Evolutionary conservation across 1,140 invertebrate species (phyloP).

Genomic region (Anastatus disparis): DNA sequence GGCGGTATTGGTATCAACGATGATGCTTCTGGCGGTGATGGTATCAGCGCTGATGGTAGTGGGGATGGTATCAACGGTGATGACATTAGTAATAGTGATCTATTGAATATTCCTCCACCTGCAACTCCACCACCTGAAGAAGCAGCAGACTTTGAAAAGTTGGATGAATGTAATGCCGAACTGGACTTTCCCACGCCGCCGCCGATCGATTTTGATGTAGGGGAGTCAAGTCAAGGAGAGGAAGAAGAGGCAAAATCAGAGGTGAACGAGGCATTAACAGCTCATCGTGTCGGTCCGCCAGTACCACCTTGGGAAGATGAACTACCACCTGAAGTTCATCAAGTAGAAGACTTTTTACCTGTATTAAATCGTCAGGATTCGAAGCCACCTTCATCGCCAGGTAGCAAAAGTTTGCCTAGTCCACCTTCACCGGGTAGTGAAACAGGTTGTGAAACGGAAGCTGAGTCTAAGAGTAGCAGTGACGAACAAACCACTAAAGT

Average conservation of each 20-base stretch:
- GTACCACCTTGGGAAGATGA: conserved; percentile 23
- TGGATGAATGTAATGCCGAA: neutral
- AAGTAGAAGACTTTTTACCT: neutral
- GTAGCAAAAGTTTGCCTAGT: conserved; percentile 35
- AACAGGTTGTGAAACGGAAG: conserved; percentile 22
- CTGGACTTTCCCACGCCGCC: conserved; percentile 29
- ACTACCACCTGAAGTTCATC: neutral
- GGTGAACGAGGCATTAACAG: too few relatives aligned
- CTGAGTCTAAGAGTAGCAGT: conserved; percentile 26
- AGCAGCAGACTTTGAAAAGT: neutral
- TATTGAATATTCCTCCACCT: conserved; percentile 28
- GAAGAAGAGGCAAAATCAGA: too few relatives aligned
- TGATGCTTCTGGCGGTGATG: too few relatives aligned
- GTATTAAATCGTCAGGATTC: neutral
- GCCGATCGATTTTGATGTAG: conserved; percentile 36
- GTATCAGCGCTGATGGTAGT: too few relatives aligned
- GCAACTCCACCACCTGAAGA: conserved; percentile 10
- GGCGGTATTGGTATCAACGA: neutral
- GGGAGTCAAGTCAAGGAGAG: neutral
- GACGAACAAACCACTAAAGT: conserved; percentile 27
- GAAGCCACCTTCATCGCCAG: conserved; percentile 17
- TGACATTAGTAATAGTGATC: neutral
- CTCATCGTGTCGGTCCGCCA: too few relatives aligned
- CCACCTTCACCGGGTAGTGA: conserved; percentile 6
- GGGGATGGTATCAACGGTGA: neutral